phyloP scores from a whole-genome alignment of 2,888 invertebrate species.

The Ypsolopha scabrella region DNA sequence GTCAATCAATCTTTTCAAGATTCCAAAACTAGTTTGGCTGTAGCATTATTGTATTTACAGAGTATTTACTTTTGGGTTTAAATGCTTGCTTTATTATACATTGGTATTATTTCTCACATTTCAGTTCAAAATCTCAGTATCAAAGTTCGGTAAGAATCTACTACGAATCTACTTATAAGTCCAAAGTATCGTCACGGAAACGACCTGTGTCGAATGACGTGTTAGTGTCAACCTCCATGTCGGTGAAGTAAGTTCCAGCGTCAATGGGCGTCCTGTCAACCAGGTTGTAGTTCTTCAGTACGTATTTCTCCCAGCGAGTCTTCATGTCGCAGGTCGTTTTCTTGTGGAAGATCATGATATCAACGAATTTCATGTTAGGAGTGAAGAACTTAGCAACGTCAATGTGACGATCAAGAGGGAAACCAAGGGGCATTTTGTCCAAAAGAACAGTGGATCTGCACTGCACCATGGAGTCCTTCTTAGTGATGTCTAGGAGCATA shows the following conservation, averaged over 20 bases:
- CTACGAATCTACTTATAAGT: too few relatives aligned
- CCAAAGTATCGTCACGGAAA: neutral
- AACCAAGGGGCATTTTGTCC: constrained; percentile 77
- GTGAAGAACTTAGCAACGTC: constrained; percentile 71
- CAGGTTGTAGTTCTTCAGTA: constrained; percentile 43
- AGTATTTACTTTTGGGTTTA: too few relatives aligned
- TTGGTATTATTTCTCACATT: too few relatives aligned
- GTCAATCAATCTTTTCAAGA: too few relatives aligned
- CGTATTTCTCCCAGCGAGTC: constrained; percentile 47
- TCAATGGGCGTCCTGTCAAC: constrained; percentile 31
- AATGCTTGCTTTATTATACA: too few relatives aligned
- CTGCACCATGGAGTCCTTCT: constrained; percentile 36
- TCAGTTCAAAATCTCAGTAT: too few relatives aligned
- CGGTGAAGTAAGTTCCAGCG: constrained; percentile 31
- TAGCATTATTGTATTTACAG: too few relatives aligned
- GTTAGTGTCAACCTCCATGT: constrained; percentile 30
- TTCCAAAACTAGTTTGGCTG: too few relatives aligned
- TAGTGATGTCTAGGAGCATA: constrained; percentile 45
- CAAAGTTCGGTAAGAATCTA: too few relatives aligned
- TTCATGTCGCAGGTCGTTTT: constrained; percentile 56
- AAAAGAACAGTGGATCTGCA: constrained; percentile 52
- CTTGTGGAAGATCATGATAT: constrained; percentile 75
- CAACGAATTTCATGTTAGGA: constrained; percentile 76
- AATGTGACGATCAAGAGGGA: constrained; percentile 79
- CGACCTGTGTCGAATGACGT: neutral